phyloP scores from a whole-genome alignment of 1,140 invertebrate species.

The Megalonaias nervosa region DNA sequence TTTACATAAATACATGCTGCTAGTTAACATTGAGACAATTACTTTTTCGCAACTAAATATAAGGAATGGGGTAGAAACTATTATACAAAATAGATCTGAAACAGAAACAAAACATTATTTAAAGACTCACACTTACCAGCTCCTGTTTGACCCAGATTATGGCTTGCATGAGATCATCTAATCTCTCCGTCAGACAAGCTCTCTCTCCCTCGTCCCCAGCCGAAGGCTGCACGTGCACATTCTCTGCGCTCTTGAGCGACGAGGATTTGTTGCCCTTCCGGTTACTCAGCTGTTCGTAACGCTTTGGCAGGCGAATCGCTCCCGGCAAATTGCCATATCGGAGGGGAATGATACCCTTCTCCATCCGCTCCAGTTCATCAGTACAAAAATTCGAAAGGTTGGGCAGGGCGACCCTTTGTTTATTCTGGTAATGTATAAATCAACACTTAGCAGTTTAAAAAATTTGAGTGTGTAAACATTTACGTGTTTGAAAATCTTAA shows the following conservation, averaged over 20 bases:
- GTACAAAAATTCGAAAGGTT: too few relatives aligned
- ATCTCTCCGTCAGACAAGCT: constrained; percentile 1
- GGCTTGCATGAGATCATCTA: constrained; percentile 28
- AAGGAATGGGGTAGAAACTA: too few relatives aligned
- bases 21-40: too few relatives aligned
- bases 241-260: constrained; percentile 4
- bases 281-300: constrained; percentile 14
- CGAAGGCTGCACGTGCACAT: constrained; percentile 1
- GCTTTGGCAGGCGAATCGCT: constrained; percentile 12
- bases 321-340: constrained; percentile 29
- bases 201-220: too few relatives aligned
- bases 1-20: too few relatives aligned
- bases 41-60: too few relatives aligned
- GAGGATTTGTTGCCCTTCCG: constrained; percentile 15
- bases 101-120: background rate
- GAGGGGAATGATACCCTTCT: constrained; percentile 33
- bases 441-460: too few relatives aligned
- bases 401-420: too few relatives aligned
- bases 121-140: constrained; percentile 9
- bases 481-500: too few relatives aligned
- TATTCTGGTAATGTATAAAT: too few relatives aligned
- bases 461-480: too few relatives aligned
- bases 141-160: constrained; percentile 35
- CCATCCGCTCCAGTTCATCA: background rate
- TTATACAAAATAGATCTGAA: too few relatives aligned